These are phyloP conservation scores for Sycophila texana DNA, from an alignment of 2,888 invertebrate species.

Conservation along the genomic window DNA sequence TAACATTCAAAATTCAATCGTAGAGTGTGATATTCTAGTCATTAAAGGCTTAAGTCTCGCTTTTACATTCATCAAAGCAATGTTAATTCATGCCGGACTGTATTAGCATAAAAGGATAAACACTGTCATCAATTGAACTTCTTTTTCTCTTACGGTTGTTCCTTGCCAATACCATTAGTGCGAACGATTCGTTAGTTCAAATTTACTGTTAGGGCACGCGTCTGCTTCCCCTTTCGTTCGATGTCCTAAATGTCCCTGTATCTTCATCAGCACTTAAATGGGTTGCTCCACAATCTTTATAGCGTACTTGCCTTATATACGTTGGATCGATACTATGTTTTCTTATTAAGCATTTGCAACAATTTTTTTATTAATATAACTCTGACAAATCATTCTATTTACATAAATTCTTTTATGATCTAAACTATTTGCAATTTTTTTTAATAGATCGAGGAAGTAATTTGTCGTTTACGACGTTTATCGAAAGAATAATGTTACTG, in stretches of 20 bases:
- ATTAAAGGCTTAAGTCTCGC: conserved; percentile 27
- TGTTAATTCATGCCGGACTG: conserved; percentile 33
- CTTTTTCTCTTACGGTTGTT: conserved; percentile 2
- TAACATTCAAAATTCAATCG: conserved; percentile 44
- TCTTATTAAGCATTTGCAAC: not conserved
- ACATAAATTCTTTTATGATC: no score
- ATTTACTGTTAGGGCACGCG: conserved; percentile 1
- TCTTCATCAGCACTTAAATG: no score
- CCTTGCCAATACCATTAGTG: conserved; percentile 44
- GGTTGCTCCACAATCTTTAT: no score
- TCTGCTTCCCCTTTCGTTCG: not conserved
- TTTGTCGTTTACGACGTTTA: conserved; percentile 21
- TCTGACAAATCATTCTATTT: no score
- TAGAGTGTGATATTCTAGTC: conserved; percentile 26
- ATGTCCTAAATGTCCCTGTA: not conserved
- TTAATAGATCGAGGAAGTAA: conserved; percentile 11
- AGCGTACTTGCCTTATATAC: no score
- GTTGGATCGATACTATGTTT: no score
- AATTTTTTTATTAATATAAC: not conserved
- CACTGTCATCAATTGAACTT: conserved; percentile 46
- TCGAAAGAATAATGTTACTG: conserved; percentile 15
- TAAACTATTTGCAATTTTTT: not conserved
- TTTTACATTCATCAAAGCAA: conserved; percentile 50
- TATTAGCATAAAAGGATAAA: conserved; percentile 52
- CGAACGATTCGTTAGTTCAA: not conserved